These are phyloP conservation scores for Microplitis mediator DNA, from an alignment of 1,140 invertebrate species.

Conservation along the genomic window DNA sequence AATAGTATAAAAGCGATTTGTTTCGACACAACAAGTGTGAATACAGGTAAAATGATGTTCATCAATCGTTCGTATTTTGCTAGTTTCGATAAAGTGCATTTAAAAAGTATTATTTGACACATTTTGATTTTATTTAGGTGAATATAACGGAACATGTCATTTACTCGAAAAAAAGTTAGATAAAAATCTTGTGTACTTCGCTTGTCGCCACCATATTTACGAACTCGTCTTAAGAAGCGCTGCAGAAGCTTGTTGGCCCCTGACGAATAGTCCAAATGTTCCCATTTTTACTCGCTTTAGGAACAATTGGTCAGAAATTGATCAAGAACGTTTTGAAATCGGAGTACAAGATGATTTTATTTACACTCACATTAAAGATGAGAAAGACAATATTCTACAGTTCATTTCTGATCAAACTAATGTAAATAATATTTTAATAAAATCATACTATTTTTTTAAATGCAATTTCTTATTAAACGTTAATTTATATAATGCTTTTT, in stretches of 20 bases:
- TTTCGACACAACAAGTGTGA: conserved; percentile 34
- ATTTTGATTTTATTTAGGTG: neutral
- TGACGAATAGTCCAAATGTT: conserved; percentile 5
- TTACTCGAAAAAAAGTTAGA: conserved; percentile 27
- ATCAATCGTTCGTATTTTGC: neutral
- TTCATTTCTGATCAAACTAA: conserved; percentile 4
- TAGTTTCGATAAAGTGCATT: neutral
- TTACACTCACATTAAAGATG: neutral
- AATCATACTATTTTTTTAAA: too few species aligned
- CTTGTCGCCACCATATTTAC: conserved; percentile 45
- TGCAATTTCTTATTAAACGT: too few species aligned
- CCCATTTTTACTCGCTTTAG: conserved; percentile 15
- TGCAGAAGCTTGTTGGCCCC: conserved; percentile 5
- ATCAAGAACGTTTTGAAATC: neutral
- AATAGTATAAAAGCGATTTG: conserved; percentile 27
- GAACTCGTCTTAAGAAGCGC: conserved; percentile 28
- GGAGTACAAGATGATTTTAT: conserved; percentile 4
- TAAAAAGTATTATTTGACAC: neutral
- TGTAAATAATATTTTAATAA: neutral
- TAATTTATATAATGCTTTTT: too few species aligned
- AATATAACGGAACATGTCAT: neutral
- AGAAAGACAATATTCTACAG: neutral
- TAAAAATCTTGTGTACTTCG: conserved; percentile 26
- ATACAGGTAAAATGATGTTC: conserved; percentile 34
- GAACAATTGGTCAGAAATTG: conserved; percentile 13